Base-by-base conservation (phyloP, 2,797 vertebrate genomes). In the Chloroceryle inda region DNA sequence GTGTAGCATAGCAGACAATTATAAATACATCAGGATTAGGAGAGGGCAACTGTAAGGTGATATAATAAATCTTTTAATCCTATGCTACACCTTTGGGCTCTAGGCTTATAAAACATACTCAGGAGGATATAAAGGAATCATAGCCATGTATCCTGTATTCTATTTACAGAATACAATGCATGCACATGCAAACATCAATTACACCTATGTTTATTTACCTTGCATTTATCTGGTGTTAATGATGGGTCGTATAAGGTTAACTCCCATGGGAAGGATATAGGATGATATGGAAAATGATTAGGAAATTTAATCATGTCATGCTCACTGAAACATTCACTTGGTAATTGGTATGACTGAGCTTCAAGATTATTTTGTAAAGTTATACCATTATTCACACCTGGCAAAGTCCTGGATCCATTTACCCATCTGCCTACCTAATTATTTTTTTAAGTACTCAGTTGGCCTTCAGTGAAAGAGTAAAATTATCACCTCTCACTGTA, bases 301-400 rank as follows among this genome's bases (percentile, higher is more conserved):
- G 78, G 58, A 86, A 81, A 78, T 89, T 75, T 73, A 80, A 94
- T 95, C 53, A 81, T 4, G 18, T 14, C 16, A 10, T 84, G 76
- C 9, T 88, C 50, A 76, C 69, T 92, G 92, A 92, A 96, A 88
- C 19, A 4, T 84, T 83, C 56, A 81, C 20, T 84, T 55, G 35
- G 18, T 88, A 94, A 94, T 92, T 96, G 75, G 40, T 88, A 56
- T 88, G 49, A 80, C 61, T 76, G 44, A 87, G 52, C n/a, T 35
- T 71, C 19, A 89, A 87, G 52, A 92, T 91, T 83, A 55, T 87
- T 91, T 88, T 72, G 29, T 50, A 77, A 74, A 91, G 61, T 18
- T 80, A 31, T 45, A 61, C 35, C 49, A 82, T 40, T 56, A 91
- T 56, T 72, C 37, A 85, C 6, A 27, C 12, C 23, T 82, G n/a